A percentile compares a stretch with the other conserved stretches of the same genome.
These are phyloP conservation scores for Euschistus heros DNA, from an alignment of 1,140 invertebrate species.

Conservation along the genomic window DNA sequence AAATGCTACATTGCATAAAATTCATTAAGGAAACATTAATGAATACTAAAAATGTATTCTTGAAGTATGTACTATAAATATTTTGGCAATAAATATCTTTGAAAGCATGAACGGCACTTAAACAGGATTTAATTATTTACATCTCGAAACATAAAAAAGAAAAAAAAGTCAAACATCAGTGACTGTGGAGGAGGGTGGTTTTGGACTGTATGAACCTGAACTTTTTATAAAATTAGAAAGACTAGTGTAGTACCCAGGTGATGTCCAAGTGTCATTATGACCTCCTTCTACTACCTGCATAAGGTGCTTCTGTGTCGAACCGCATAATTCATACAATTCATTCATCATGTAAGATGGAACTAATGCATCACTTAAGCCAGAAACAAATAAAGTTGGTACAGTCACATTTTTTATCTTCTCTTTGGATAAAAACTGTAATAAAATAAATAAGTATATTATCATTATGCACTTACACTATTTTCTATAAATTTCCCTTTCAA, in stretches of 20 bases:
- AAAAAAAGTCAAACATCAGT: background rate
- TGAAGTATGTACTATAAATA: too few species aligned
- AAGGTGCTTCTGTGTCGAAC: slow-evolving; percentile 56
- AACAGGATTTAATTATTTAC: too few species aligned
- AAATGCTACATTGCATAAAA: too few species aligned
- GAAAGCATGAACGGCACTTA: too few species aligned
- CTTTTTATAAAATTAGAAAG: slow-evolving; percentile 28
- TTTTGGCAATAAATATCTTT: too few species aligned
- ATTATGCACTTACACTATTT: too few species aligned
- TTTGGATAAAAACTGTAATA: slow-evolving; percentile 56
- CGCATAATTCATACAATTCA: slow-evolving; percentile 57
- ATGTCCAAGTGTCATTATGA: slow-evolving; percentile 80
- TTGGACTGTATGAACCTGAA: slow-evolving; percentile 23
- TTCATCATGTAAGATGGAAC: slow-evolving; percentile 81
- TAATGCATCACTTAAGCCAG: slow-evolving; percentile 67
- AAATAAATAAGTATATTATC: background rate
- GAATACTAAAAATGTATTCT: too few species aligned
- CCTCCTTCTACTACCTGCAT: slow-evolving; percentile 60
- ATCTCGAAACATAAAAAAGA: background rate
- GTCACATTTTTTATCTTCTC: slow-evolving; percentile 54
- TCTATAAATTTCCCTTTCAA: too few species aligned
- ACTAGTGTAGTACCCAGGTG: slow-evolving; percentile 29
- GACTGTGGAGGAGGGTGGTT: slow-evolving; percentile 14
- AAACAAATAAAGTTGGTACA: slow-evolving; percentile 66
- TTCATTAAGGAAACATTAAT: too few species aligned